Evolutionary conservation across 2,888 invertebrate genomes (phyloP).

Genomic region (Cheilosia soror): DNA sequence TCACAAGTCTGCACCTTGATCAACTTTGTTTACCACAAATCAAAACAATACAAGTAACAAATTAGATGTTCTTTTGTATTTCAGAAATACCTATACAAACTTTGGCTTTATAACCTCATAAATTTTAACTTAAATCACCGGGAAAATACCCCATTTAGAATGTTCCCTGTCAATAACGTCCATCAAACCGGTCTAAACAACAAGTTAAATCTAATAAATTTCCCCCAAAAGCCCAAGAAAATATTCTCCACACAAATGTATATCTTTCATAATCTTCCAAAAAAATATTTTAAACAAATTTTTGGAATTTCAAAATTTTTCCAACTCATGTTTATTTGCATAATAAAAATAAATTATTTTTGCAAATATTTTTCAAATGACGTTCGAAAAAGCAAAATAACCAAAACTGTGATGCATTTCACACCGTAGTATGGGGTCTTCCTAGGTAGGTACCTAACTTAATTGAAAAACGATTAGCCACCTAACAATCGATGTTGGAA

Average conservation of each 20-base stretch:
- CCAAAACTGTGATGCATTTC: constrained; percentile 9
- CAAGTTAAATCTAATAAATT: constrained; percentile 40
- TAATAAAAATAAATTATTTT: constrained; percentile 16
- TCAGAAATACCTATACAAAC: background rate
- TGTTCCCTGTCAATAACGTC: constrained; percentile 42
- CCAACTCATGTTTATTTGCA: constrained; percentile 14
- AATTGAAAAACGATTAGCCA: too few species aligned
- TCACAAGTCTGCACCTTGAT: background rate
- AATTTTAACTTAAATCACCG: background rate
- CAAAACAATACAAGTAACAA: background rate
- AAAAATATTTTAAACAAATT: constrained; percentile 10
- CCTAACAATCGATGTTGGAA: background rate
- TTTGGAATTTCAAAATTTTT: constrained; percentile 9
- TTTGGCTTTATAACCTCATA: constrained; percentile 1
- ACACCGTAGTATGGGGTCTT: background rate
- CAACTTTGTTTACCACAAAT: constrained; percentile 6
- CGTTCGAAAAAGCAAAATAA: constrained; percentile 1
- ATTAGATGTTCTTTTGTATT: background rate
- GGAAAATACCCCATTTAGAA: constrained; percentile 15
- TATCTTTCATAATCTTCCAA: background rate
- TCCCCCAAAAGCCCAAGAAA: background rate
- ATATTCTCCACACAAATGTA: background rate
- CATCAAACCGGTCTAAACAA: constrained; percentile 53
- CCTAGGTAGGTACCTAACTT: background rate
- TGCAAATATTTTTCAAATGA: constrained; percentile 9